Conservation (phyloP, 2,797 vertebrate genomes). For the Echeneis naucrates region DNA sequence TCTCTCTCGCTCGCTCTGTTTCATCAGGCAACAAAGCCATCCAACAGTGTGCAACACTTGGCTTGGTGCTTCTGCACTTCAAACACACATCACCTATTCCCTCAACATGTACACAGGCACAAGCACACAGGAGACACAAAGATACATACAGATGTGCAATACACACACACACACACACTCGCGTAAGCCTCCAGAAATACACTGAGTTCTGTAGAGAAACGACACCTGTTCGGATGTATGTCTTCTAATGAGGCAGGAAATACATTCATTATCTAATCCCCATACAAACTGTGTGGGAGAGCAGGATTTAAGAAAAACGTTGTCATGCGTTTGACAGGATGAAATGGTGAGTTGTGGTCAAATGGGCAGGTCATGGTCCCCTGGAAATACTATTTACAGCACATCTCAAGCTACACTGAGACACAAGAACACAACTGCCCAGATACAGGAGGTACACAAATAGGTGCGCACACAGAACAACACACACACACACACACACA, state of each 20-base stretch:
- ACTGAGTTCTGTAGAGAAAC: conserved; percentile 41
- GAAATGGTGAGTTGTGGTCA: conserved; percentile 49
- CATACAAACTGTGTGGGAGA: conserved; percentile 33
- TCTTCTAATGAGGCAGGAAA: conserved; percentile 31
- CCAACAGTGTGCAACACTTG: conserved; percentile 65
- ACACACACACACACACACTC: conserved; percentile 12
- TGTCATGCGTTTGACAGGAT: conserved; percentile 32
- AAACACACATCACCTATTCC: conserved; percentile 69
- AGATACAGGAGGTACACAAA: conserved; percentile 21
- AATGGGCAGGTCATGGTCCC: conserved; percentile 28
- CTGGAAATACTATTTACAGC: conserved; percentile 27
- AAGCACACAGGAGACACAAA: conserved; percentile 48
- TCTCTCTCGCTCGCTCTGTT: conserved; percentile 48
- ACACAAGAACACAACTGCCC: conserved; percentile 1
- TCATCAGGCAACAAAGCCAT: conserved; percentile 79
- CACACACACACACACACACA: conserved; percentile 1
- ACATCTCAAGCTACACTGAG: conserved; percentile 14
- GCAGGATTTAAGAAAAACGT: conserved; percentile 27
- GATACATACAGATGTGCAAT: conserved; percentile 43
- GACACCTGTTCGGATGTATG: conserved; percentile 50
- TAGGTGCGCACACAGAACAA: not conserved
- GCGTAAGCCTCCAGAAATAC: conserved; percentile 22
- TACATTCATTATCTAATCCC: conserved; percentile 38
- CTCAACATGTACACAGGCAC: conserved; percentile 55
- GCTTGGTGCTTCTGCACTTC: conserved; percentile 64